Percentiles rank a stretch among this genome's conserved stretches.
Conservation (phyloP, 2,113 vertebrate genomes). For the Morone saxatilis region DNA sequence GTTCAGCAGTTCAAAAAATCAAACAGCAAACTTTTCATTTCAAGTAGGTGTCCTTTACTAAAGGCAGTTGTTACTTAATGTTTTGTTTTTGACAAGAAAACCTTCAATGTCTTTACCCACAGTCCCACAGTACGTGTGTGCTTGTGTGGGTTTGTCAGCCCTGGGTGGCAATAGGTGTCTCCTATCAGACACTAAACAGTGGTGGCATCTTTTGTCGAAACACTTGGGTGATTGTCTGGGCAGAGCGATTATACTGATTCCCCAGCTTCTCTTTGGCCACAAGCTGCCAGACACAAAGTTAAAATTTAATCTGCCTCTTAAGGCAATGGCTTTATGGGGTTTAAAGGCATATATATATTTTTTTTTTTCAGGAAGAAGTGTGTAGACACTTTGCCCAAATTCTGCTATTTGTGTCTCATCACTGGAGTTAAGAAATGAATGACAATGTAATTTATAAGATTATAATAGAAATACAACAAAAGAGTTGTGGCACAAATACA, state of each 20-base stretch:
- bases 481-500: background rate
- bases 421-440: constrained; percentile 13
- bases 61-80: no score
- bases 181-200: constrained; percentile 38
- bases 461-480: background rate
- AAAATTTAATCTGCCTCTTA: constrained; percentile 11
- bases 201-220: constrained; percentile 52
- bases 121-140: background rate
- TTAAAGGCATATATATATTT: background rate
- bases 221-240: constrained; percentile 44
- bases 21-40: background rate
- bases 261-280: constrained; percentile 1
- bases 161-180: constrained; percentile 11
- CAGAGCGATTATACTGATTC: background rate
- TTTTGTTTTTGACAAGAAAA: background rate
- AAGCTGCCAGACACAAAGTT: constrained; percentile 4
- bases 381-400: constrained; percentile 4
- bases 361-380: background rate
- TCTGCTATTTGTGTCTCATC: constrained; percentile 1
- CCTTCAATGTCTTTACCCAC: background rate
- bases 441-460: constrained; percentile 1
- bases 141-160: background rate
- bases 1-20: background rate
- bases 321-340: constrained; percentile 11
- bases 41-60: background rate